Conservation (phyloP, 2,113 vertebrate species). For the Ancistrus triradiatus region DNA sequence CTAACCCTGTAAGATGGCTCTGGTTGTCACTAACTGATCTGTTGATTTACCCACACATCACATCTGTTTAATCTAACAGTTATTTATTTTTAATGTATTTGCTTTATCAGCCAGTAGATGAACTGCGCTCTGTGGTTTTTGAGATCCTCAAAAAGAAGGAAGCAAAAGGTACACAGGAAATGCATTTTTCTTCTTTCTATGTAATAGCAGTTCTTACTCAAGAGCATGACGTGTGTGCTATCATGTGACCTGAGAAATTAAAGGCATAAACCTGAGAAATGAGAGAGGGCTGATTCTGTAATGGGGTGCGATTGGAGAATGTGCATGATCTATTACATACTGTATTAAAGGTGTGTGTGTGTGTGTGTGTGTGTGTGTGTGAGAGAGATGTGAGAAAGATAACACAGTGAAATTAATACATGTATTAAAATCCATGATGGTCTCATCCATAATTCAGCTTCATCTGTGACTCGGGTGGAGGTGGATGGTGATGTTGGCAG, state of each 20-base stretch:
- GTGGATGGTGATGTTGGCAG: neutral
- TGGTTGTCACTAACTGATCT: neutral
- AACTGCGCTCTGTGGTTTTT: conserved; percentile 67
- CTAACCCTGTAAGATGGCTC: no score
- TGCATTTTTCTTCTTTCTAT: neutral
- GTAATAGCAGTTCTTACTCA: neutral
- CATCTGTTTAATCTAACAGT: neutral
- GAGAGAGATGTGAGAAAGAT: no score
- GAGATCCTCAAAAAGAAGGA: conserved; percentile 70
- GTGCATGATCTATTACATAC: no score
- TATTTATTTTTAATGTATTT: no score
- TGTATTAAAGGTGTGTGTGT: no score
- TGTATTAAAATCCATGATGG: no score
- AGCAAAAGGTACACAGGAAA: conserved; percentile 42
- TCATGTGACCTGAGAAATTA: neutral
- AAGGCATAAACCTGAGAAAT: neutral
- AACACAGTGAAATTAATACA: no score
- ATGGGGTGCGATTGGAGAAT: no score
- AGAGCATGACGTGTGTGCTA: neutral
- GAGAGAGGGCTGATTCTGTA: no score
- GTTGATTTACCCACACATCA: no score
- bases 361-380: no score
- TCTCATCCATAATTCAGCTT: neutral
- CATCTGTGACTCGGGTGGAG: neutral
- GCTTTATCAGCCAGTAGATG: conserved; percentile 63